These are phyloP conservation scores for Chaetodon trifasciatus DNA, from an alignment of 2,797 vertebrate species.

Conservation along the genomic window DNA sequence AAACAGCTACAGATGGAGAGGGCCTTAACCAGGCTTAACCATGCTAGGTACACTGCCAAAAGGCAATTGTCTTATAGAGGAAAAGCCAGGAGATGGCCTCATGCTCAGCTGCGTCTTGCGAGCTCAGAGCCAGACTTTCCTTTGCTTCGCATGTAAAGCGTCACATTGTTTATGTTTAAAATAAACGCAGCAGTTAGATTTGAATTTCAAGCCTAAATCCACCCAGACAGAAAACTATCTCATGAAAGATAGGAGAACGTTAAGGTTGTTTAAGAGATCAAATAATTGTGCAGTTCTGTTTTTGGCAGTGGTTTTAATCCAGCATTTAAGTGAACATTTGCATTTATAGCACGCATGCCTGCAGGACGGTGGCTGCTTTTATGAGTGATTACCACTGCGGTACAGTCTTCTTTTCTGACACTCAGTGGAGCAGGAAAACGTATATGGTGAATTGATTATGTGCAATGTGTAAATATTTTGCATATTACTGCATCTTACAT, in stretches of 20 bases:
- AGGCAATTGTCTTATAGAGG: slow-evolving; percentile 61
- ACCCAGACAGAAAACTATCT: slow-evolving; percentile 22
- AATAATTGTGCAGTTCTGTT: slow-evolving; percentile 33
- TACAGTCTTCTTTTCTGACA: slow-evolving; percentile 3
- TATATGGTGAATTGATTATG: background rate
- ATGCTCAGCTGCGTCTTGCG: slow-evolving; percentile 61
- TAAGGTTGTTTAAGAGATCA: slow-evolving; percentile 47
- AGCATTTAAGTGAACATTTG: slow-evolving; percentile 16
- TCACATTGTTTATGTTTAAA: slow-evolving; percentile 53
- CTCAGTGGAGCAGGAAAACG: background rate
- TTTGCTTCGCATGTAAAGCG: slow-evolving; percentile 52
- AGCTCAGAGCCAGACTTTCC: slow-evolving; percentile 57
- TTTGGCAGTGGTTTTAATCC: slow-evolving; percentile 44
- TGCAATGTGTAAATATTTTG: background rate
- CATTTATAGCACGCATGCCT: slow-evolving; percentile 32
- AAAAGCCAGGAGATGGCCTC: slow-evolving; percentile 68
- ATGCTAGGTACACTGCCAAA: slow-evolving; percentile 50
- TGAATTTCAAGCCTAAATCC: slow-evolving; percentile 42
- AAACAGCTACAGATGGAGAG: slow-evolving; percentile 74
- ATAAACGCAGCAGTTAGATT: slow-evolving; percentile 61
- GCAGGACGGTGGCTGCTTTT: background rate
- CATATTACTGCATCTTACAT: background rate
- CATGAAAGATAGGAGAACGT: slow-evolving; percentile 40
- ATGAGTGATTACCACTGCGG: background rate
- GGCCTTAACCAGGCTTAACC: slow-evolving; percentile 66